Evolutionary conservation across 2,113 vertebrate genomes (phyloP).

Genomic region (Ia io): DNA sequence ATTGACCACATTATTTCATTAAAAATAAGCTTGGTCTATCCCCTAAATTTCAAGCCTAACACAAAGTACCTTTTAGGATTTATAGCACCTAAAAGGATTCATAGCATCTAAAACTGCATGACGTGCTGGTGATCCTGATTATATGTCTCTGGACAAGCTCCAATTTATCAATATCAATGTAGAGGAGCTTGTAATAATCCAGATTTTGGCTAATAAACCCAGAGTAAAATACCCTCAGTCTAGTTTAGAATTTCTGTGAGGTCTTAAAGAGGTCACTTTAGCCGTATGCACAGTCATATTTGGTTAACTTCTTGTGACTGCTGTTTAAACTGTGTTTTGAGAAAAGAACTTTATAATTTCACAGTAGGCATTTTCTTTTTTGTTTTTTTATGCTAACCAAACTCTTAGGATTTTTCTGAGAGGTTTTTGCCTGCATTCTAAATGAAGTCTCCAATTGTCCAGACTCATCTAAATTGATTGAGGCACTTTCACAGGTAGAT

Average conservation of each 20-base stretch:
- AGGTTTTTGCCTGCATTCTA: slow-evolving; percentile 45
- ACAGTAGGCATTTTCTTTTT: slow-evolving; percentile 58
- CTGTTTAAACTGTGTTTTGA: slow-evolving; percentile 55
- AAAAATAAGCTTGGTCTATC: not conserved
- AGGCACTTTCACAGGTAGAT: slow-evolving; percentile 43
- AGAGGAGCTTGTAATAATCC: not conserved
- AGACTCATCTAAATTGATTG: slow-evolving; percentile 49
- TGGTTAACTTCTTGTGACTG: slow-evolving; percentile 46
- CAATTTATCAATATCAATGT: not conserved
- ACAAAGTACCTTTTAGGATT: not conserved
- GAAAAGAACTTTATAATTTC: slow-evolving; percentile 64
- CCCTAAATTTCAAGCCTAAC: not conserved
- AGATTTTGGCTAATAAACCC: not conserved
- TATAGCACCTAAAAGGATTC: not conserved
- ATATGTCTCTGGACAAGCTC: not conserved
- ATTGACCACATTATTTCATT: not conserved
- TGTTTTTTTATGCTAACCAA: slow-evolving; percentile 38
- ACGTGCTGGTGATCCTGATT: not conserved
- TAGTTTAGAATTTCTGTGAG: slow-evolving; percentile 21
- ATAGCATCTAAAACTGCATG: not conserved
- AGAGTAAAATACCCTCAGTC: not conserved
- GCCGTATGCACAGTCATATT: slow-evolving; percentile 45
- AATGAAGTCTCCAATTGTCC: slow-evolving; percentile 46
- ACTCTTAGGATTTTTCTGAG: slow-evolving; percentile 53
- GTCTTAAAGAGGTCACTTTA: slow-evolving; percentile 52